These are phyloP conservation scores for Chlamydotis undulata DNA, from an alignment of 2,113 vertebrate genomes.

Conservation along the genomic window DNA sequence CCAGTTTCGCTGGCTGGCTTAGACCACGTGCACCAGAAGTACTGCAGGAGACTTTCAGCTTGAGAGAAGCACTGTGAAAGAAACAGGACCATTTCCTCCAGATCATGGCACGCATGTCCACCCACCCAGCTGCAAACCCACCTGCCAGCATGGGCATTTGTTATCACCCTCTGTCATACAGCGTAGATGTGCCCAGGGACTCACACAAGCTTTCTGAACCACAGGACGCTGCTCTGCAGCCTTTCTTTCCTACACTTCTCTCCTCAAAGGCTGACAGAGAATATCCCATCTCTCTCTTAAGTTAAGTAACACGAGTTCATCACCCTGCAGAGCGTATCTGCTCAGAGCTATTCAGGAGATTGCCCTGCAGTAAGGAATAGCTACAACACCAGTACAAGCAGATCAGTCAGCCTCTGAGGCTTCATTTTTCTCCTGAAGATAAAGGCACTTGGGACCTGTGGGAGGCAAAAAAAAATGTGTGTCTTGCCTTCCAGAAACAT, in stretches of 20 bases:
- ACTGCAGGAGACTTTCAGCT: not conserved
- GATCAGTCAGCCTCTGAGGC: not conserved
- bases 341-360: not conserved
- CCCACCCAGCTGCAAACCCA: not conserved
- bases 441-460: not conserved
- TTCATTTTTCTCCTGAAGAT: not conserved
- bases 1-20: not conserved
- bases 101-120: not conserved
- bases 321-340: not conserved
- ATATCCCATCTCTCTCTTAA: not conserved
- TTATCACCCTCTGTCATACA: not conserved
- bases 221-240: not conserved
- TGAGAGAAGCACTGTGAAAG: not conserved
- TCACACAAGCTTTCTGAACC: not conserved
- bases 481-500: not conserved
- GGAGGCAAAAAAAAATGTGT: not conserved
- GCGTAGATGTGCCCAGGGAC: not conserved
- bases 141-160: not conserved
- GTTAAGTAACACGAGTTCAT: not conserved
- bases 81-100: not conserved
- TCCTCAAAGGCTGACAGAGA: not conserved
- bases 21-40: not conserved
- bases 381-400: not conserved
- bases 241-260: not conserved
- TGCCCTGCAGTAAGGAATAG: not conserved